phyloP scores from a whole-genome alignment of 1,140 invertebrate genomes.

The Xylocopa sonorina region DNA sequence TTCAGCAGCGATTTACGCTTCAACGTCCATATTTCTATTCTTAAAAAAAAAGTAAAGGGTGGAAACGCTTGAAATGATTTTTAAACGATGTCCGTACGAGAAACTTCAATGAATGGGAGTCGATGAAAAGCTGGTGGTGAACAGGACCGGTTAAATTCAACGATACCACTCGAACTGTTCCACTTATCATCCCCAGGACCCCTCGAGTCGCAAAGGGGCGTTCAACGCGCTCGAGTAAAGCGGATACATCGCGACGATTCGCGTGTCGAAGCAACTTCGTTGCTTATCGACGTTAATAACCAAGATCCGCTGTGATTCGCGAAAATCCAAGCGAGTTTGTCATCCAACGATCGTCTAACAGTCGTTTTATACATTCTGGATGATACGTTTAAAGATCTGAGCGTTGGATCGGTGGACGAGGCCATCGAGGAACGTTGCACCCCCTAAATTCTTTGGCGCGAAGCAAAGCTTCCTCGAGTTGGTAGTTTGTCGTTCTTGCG shows the following conservation, averaged over 20 bases:
- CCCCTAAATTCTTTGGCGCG: slow-evolving; percentile 60
- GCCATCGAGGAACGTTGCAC: slow-evolving; percentile 24
- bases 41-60: too few relatives aligned
- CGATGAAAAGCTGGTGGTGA: background rate
- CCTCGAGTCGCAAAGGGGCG: background rate
- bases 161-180: background rate
- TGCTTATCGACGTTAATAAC: slow-evolving; percentile 2
- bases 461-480: too few relatives aligned
- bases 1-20: too few relatives aligned
- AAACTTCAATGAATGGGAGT: background rate
- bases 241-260: background rate
- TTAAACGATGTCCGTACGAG: background rate
- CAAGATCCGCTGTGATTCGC: background rate
- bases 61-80: background rate
- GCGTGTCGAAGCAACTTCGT: background rate
- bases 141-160: background rate
- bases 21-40: background rate
- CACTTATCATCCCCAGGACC: background rate
- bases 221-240: background rate
- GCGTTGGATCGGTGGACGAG: slow-evolving; percentile 20
- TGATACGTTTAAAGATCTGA: slow-evolving; percentile 42
- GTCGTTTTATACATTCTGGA: slow-evolving; percentile 27
- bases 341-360: slow-evolving; percentile 14
- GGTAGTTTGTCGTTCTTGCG: slow-evolving; percentile 23
- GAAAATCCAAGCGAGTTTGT: slow-evolving; percentile 10